Percentiles rank a stretch among this genome's conserved stretches.
phyloP scores from a whole-genome alignment of 2,113 vertebrate genomes.

The Athene noctua region DNA sequence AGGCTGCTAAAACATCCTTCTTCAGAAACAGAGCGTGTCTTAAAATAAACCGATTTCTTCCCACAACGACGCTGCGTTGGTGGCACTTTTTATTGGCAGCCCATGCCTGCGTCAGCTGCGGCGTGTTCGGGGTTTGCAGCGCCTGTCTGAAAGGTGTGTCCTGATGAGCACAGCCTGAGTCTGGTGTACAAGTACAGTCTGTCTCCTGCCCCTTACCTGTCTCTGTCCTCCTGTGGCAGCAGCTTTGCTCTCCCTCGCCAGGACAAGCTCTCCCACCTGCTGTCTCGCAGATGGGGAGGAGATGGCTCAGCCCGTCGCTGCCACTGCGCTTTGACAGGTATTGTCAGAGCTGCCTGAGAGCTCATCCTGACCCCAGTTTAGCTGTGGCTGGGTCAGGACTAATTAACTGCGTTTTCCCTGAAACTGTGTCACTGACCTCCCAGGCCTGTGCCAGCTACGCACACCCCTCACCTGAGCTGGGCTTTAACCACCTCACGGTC shows the following conservation, averaged over 20 bases:
- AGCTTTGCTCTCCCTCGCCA: not conserved
- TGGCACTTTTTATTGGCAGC: not conserved
- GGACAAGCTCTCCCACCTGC: not conserved
- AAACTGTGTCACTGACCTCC: not conserved
- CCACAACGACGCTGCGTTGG: not conserved
- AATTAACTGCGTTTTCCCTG: not conserved
- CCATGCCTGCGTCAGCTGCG: not conserved
- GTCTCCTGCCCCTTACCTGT: not conserved
- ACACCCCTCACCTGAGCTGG: not conserved
- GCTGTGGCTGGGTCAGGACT: not conserved
- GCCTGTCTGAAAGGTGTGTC: accelerated
- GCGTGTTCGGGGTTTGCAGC: not conserved
- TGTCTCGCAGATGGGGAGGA: not conserved
- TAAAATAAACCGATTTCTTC: slow-evolving; percentile 58
- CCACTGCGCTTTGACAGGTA: accelerated
- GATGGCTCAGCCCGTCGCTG: not conserved
- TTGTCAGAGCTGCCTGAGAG: not conserved
- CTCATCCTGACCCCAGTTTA: not conserved
- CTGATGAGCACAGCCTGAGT: not conserved
- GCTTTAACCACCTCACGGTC: accelerated
- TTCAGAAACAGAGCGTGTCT: slow-evolving; percentile 26
- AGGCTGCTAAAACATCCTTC: not conserved
- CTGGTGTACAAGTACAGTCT: accelerated
- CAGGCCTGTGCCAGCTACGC: not conserved
- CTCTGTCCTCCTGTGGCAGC: not conserved